phyloP scores from a whole-genome alignment of 1,140 invertebrate genomes.

The honey bee (Apis mellifera) region DNA sequence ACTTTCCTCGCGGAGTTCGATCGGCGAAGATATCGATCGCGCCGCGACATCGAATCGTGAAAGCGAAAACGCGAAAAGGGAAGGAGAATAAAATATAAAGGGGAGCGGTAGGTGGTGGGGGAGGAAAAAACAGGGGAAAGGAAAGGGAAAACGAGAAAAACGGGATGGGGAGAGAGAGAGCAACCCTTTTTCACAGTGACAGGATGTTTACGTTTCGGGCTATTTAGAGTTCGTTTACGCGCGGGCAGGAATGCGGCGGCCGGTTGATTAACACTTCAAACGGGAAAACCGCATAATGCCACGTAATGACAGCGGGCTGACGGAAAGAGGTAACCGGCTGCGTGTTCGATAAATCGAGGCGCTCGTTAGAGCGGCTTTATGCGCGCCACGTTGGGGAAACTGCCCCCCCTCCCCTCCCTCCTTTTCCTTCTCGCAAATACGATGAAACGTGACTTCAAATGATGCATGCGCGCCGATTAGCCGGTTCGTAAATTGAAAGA shows the following conservation, averaged over 20 bases:
- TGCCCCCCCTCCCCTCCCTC: constrained; percentile 22
- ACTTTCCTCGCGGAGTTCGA: neutral
- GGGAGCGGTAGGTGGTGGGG: neutral
- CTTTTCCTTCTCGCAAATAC: constrained; percentile 12
- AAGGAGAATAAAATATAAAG: neutral
- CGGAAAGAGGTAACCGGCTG: constrained; percentile 48
- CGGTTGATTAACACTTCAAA: constrained; percentile 69
- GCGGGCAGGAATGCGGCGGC: constrained; percentile 33
- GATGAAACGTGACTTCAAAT: constrained; percentile 1
- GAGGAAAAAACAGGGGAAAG: no score
- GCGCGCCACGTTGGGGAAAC: constrained; percentile 22
- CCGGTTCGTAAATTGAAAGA: neutral
- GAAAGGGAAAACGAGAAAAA: neutral
- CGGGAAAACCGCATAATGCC: constrained; percentile 67
- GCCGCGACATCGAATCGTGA: constrained; percentile 34
- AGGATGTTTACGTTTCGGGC: constrained; percentile 58
- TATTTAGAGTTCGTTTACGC: constrained; percentile 65
- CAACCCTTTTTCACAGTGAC: constrained; percentile 30
- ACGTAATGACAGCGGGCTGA: constrained; percentile 59
- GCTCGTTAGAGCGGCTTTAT: constrained; percentile 58
- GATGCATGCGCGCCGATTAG: neutral
- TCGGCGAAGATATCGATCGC: constrained; percentile 3
- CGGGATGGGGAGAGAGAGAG: constrained; percentile 3
- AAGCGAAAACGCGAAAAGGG: neutral
- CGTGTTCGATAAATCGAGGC: constrained; percentile 63